Evolutionary conservation across 2,888 invertebrate genomes (phyloP), one percentile per base, ranked within the genome.

Genomic region (Dasypolia templi): DNA sequence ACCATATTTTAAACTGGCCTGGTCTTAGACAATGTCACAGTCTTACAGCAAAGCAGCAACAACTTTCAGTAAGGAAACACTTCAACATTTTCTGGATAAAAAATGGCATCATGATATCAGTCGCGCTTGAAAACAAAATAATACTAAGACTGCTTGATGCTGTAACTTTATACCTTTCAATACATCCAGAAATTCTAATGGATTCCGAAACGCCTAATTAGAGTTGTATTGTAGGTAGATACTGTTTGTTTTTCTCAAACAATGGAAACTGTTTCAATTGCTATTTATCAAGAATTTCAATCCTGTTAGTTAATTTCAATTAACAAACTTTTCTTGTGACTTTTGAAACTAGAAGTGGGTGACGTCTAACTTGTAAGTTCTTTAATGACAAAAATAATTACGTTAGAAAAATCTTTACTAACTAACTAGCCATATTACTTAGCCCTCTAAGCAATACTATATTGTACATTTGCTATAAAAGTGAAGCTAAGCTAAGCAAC

Each of bases 121-220:
- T 22, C 7, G 5, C 14, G 19, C 5, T 26, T 22, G 17, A 19
- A 39, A 56, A 49, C 26, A 39, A 63, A 49, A 65, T 0, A 51
- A 61, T 32, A 61, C 53, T 29, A 67, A 39, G 4, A n/a, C 42
- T 12, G 35, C 29, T 51, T 19, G 61, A 42, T 49, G 19, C 26
- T 0, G 77, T 76, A 68, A 77, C 77, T 62, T 58, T 44, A 63
- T 51, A 58, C 49, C 46, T 61, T 42, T 6, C 14, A 55, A 65
- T 72, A 65, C 58, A 63, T 35, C 53, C 42, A 55, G 32, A n/a
- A 26, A 55, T 46, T 65, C 3, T 61, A 35, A 78, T 49, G 32
- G 46, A 61, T 78, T 71, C 49, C 19, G 71, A 65, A 71, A 53
- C 5, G 14, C 12, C 39, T 70, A 49, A 78, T 64, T 64, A 53